These are phyloP conservation scores for Neotoma lepida DNA, from an alignment of 2,113 vertebrate genomes.

Conservation along the genomic window DNA sequence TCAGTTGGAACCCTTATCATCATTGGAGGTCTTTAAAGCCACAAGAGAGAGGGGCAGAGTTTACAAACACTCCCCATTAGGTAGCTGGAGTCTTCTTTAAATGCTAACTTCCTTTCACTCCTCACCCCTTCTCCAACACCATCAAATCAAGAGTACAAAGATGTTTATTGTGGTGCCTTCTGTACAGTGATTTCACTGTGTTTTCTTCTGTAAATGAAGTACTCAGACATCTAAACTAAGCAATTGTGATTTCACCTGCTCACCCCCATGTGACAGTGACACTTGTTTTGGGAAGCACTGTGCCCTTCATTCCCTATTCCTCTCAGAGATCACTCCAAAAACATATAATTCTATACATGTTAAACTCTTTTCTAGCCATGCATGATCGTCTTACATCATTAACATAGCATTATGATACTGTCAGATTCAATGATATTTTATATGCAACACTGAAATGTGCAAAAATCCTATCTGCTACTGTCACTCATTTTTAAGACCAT, in stretches of 20 bases:
- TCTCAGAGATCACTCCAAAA: not conserved
- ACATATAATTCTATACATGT: not conserved
- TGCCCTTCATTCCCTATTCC: not conserved
- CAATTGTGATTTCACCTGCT: not conserved
- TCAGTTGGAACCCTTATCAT: not conserved
- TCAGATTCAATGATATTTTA: not conserved
- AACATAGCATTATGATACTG: not conserved
- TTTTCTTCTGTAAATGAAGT: constrained; percentile 7
- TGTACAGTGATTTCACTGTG: not conserved
- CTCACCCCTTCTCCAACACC: not conserved
- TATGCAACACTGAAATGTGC: not conserved
- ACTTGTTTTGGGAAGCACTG: not conserved
- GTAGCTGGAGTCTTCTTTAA: not conserved
- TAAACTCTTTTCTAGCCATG: not conserved
- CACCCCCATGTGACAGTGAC: not conserved
- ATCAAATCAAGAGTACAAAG: constrained; percentile 28
- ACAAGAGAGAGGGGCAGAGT: not conserved
- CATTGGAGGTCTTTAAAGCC: not conserved
- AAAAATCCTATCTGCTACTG: not conserved
- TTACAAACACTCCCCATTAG: not conserved
- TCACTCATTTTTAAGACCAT: not conserved
- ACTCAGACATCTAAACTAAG: not conserved
- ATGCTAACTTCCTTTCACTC: not conserved
- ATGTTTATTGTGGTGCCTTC: not conserved
- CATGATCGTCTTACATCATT: not conserved